Evolutionary conservation across 2,113 vertebrate species (phyloP).

Genomic region (Dipodomys merriami): DNA sequence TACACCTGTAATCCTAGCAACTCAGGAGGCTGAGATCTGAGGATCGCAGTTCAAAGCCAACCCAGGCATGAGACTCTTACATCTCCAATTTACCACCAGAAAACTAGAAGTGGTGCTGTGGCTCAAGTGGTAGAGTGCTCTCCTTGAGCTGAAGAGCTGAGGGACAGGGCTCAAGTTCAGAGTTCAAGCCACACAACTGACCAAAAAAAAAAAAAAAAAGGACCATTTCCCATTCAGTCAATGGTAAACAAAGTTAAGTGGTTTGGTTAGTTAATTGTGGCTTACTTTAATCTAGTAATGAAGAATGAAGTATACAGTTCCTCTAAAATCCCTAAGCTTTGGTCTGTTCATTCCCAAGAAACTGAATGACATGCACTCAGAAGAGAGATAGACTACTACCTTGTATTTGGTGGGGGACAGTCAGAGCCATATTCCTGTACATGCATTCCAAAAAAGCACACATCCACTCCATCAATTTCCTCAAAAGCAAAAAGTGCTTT

Average conservation of each 20-base stretch:
- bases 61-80: no score
- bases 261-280: neutral
- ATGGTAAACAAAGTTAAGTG: neutral
- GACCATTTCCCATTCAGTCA: neutral
- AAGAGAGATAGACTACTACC: conserved; percentile 83
- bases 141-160: no score
- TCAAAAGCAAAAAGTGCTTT: conserved; percentile 99
- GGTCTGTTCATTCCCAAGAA: neutral
- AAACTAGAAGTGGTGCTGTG: no score
- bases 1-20: no score
- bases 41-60: no score
- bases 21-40: no score
- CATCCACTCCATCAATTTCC: conserved; percentile 98
- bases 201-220: no score
- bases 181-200: no score
- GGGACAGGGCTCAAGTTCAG: no score
- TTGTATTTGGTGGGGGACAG: conserved; percentile 95
- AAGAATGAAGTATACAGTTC: neutral
- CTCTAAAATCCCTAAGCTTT: neutral
- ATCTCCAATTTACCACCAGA: no score
- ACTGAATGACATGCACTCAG: neutral
- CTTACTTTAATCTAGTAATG: neutral
- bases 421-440: conserved; percentile 99
- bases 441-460: conserved; percentile 99
- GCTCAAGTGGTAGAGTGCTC: no score